These are phyloP conservation scores for Lanistes nyassanus DNA, from an alignment of 1,140 invertebrate genomes.

Conservation along the genomic window DNA sequence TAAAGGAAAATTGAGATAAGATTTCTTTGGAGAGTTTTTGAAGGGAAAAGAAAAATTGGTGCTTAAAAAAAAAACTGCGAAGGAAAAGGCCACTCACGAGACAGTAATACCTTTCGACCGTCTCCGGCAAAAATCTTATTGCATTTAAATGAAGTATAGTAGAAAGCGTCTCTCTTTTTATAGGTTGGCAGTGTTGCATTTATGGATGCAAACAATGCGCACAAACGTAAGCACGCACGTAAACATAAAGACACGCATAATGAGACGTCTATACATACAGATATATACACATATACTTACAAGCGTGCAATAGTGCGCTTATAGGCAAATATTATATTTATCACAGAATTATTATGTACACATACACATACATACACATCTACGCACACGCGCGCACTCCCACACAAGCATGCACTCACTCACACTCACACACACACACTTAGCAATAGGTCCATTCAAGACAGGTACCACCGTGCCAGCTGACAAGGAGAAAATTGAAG, in stretches of 20 bases:
- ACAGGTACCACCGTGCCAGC: too few species aligned
- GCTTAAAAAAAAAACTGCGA: not conserved
- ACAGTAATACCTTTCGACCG: not conserved
- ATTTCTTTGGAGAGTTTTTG: conserved; percentile 9
- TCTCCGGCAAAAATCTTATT: not conserved
- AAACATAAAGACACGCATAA: not conserved
- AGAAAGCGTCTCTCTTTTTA: too few species aligned
- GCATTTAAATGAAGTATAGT: too few species aligned
- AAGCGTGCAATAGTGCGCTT: too few species aligned
- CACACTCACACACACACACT: not conserved
- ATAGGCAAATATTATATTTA: too few species aligned
- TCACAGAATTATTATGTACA: too few species aligned
- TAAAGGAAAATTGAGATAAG: conserved; percentile 15
- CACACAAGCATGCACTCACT: not conserved
- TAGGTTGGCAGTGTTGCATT: too few species aligned
- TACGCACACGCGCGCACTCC: not conserved
- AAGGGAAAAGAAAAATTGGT: not conserved
- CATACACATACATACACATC: not conserved
- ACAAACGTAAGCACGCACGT: not conserved
- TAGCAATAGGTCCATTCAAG: too few species aligned
- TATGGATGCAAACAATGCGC: not conserved
- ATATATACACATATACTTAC: not conserved
- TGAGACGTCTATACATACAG: not conserved
- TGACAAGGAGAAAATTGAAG: too few species aligned
- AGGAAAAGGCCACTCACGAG: not conserved